A percentile compares a stretch with the other conserved stretches of the same genome.
phyloP scores from a whole-genome alignment of 2,113 vertebrate species.

The Brachyhypopomus occidentalis region DNA sequence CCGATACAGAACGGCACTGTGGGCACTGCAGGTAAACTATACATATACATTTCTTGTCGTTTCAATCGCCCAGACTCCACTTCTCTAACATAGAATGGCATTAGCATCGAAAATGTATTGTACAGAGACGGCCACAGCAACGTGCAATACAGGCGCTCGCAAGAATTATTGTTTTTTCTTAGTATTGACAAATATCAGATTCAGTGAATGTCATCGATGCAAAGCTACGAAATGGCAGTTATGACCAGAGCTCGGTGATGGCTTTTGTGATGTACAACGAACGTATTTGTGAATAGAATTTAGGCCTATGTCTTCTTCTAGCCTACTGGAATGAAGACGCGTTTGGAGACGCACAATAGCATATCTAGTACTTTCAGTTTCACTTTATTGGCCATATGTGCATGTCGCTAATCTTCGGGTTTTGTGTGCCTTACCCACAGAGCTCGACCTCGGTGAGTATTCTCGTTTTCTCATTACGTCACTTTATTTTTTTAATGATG shows the following conservation, averaged over 20 bases:
- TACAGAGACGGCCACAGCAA: not conserved
- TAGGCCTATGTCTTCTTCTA: too few relatives aligned
- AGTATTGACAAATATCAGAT: not conserved
- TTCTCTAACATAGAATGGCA: not conserved
- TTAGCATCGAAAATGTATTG: not conserved
- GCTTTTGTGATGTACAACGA: too few relatives aligned
- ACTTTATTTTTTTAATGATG: too few relatives aligned
- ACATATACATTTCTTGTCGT: too few relatives aligned
- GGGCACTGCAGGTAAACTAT: constrained; percentile 51
- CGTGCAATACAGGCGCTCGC: not conserved
- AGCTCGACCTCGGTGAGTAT: constrained; percentile 66
- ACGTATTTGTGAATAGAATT: too few relatives aligned
- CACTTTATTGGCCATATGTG: not conserved
- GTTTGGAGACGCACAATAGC: not conserved
- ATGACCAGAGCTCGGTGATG: too few relatives aligned
- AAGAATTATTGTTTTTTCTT: not conserved
- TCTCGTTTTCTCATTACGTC: not conserved
- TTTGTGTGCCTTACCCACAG: constrained; percentile 34
- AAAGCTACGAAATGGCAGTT: too few relatives aligned
- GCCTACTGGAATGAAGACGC: too few relatives aligned
- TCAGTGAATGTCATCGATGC: too few relatives aligned
- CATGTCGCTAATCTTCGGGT: constrained; percentile 12
- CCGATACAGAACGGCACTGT: constrained; percentile 45
- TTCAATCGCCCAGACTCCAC: not conserved
- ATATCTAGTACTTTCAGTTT: constrained; percentile 39